Conservation (phyloP, 2,113 vertebrate genomes). For the Ageneiosus marmoratus region DNA sequence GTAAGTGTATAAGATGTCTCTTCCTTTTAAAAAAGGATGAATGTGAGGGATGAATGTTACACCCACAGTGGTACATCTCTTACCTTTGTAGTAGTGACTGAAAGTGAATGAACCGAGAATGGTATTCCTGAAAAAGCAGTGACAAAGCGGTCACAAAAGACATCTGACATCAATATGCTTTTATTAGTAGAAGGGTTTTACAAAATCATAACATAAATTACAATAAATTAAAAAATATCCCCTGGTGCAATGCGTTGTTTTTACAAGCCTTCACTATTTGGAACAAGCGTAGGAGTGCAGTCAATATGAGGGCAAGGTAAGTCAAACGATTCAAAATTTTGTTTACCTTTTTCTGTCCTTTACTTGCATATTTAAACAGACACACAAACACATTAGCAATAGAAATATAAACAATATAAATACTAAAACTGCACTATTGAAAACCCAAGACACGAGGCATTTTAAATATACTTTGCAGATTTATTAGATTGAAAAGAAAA, state of each 20-base stretch:
- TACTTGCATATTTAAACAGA: neutral
- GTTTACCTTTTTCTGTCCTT: too few species aligned
- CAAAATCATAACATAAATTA: neutral
- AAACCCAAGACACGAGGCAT: neutral
- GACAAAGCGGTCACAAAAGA: too few species aligned
- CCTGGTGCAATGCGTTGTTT: neutral
- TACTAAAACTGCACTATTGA: neutral
- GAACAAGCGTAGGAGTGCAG: constrained; percentile 1
- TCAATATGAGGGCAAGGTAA: neutral
- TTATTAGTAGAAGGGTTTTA: neutral
- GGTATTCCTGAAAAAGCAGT: too few species aligned
- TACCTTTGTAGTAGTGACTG: too few species aligned
- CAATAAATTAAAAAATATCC: neutral
- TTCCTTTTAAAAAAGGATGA: neutral
- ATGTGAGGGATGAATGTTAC: neutral
- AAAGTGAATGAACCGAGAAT: too few species aligned
- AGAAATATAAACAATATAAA: neutral
- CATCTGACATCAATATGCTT: neutral
- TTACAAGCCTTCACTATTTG: neutral
- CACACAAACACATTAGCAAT: neutral
- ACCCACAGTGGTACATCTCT: neutral
- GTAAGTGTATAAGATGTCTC: neutral
- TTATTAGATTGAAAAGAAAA: neutral
- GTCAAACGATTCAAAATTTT: neutral
- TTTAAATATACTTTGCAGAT: neutral